Percentiles rank a stretch among this genome's conserved stretches.
phyloP scores from a whole-genome alignment of 2,888 invertebrate genomes.

The Pollenia angustigena region DNA sequence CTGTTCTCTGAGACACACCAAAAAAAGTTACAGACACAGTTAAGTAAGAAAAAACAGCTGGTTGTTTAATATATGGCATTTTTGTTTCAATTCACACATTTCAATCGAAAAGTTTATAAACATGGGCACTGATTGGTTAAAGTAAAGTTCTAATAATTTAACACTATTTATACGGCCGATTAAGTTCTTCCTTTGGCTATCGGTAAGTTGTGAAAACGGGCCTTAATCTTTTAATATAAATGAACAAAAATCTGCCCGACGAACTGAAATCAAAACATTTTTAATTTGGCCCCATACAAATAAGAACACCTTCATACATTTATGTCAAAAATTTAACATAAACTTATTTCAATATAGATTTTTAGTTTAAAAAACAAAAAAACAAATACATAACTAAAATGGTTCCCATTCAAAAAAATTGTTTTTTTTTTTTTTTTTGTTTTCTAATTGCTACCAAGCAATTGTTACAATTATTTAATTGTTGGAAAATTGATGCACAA shows the following conservation, averaged over 20 bases:
- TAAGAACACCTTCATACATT: neutral
- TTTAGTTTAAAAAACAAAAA: neutral
- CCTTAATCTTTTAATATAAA: neutral
- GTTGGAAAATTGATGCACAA: conserved; percentile 26
- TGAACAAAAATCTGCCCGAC: neutral
- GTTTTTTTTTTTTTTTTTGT: too few relatives aligned
- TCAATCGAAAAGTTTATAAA: too few relatives aligned
- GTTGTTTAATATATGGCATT: too few relatives aligned
- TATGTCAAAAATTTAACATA: neutral
- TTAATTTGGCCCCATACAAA: neutral
- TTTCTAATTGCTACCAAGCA: neutral
- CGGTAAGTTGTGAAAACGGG: too few relatives aligned
- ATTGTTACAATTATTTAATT: conserved; percentile 36
- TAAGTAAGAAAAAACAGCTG: too few relatives aligned
- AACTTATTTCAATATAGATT: neutral
- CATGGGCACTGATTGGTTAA: too few relatives aligned
- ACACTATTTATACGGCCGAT: too few relatives aligned
- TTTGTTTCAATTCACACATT: too few relatives aligned
- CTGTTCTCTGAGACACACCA: too few relatives aligned
- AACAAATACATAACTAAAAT: conserved; percentile 13
- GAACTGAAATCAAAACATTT: neutral
- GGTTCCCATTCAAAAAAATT: neutral
- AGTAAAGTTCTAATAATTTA: too few relatives aligned
- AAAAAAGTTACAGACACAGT: too few relatives aligned
- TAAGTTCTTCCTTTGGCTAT: too few relatives aligned